Conservation (phyloP, 1,140 invertebrate species). For the Cydia pomonella region DNA sequence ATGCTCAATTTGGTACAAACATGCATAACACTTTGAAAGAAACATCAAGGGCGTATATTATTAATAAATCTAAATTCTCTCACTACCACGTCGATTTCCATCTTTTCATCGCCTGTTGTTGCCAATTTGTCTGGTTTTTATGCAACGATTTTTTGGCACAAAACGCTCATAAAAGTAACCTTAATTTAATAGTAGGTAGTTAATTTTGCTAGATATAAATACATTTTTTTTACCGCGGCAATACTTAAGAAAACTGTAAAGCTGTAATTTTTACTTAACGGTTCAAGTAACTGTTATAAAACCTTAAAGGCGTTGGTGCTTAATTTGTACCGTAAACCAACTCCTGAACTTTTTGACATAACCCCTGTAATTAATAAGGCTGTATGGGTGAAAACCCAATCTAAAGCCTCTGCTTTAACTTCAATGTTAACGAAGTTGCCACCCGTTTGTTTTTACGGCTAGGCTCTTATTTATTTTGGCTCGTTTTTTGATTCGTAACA, state of each 20-base stretch:
- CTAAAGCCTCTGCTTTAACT: constrained; percentile 10
- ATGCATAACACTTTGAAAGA: constrained; percentile 47
- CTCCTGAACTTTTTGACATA: constrained; percentile 10
- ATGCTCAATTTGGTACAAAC: constrained; percentile 23
- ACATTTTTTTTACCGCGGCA: neutral
- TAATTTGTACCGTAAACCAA: constrained; percentile 8
- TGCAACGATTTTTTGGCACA: neutral
- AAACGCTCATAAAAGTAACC: neutral
- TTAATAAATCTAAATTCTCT: constrained; percentile 23
- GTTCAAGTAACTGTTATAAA: neutral
- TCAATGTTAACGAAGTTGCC: constrained; percentile 18
- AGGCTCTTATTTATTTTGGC: constrained; percentile 13
- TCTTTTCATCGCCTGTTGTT: constrained; percentile 10
- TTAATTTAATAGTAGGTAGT: neutral
- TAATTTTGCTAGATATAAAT: neutral
- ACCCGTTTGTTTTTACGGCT: constrained; percentile 21
- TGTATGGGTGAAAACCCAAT: constrained; percentile 9
- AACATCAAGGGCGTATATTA: constrained; percentile 52
- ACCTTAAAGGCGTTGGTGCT: neutral
- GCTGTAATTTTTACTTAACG: neutral
- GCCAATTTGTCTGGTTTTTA: constrained; percentile 18
- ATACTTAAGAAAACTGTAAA: neutral
- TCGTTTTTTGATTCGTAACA: constrained; percentile 3
- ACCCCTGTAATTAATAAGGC: constrained; percentile 6
- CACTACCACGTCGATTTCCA: constrained; percentile 2